These are phyloP conservation scores for Mongoloraphidia duomilia DNA, from an alignment of 2,888 invertebrate genomes.

Conservation along the genomic window DNA sequence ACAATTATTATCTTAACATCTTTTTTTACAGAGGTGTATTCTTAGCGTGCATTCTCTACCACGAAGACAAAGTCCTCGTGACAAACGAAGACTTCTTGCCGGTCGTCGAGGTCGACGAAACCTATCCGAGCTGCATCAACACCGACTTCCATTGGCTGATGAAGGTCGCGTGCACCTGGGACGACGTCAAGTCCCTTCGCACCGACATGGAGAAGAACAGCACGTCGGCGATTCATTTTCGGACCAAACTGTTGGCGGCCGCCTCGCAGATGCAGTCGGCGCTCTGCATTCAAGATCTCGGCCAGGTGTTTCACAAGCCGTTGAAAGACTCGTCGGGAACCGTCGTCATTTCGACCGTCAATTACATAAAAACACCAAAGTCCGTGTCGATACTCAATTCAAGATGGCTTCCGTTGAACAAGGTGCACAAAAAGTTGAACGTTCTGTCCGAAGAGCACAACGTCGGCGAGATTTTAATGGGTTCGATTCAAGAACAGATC, in stretches of 20 bases:
- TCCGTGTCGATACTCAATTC: conserved; percentile 79
- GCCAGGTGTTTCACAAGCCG: conserved; percentile 86
- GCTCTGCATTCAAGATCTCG: conserved; percentile 82
- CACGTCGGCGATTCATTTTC: conserved; percentile 80
- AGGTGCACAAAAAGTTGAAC: conserved; percentile 65
- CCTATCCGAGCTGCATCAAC: conserved; percentile 80
- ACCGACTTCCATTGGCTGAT: conserved; percentile 96
- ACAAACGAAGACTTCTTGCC: conserved; percentile 96
- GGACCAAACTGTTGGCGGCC: conserved; percentile 83
- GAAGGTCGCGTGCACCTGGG: conserved; percentile 96
- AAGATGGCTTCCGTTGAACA: conserved; percentile 80
- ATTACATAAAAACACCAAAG: conserved; percentile 67
- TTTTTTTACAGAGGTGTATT: conserved; percentile 71
- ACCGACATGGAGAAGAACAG: conserved; percentile 90
- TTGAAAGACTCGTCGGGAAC: conserved; percentile 80
- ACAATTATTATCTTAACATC: no score
- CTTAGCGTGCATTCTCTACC: conserved; percentile 82
- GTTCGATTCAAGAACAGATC: conserved; percentile 70
- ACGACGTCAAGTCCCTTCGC: conserved; percentile 82
- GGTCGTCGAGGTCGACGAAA: conserved; percentile 93
- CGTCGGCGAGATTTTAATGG: conserved; percentile 71
- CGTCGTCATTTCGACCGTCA: conserved; percentile 78
- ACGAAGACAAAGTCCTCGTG: conserved; percentile 89
- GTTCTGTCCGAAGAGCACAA: conserved; percentile 59
- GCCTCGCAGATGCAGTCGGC: conserved; percentile 87